Percentiles rank a stretch among this genome's conserved stretches.
Evolutionary conservation across 2,888 invertebrate species (phyloP).

Genomic region (Ennomos quercinarius): DNA sequence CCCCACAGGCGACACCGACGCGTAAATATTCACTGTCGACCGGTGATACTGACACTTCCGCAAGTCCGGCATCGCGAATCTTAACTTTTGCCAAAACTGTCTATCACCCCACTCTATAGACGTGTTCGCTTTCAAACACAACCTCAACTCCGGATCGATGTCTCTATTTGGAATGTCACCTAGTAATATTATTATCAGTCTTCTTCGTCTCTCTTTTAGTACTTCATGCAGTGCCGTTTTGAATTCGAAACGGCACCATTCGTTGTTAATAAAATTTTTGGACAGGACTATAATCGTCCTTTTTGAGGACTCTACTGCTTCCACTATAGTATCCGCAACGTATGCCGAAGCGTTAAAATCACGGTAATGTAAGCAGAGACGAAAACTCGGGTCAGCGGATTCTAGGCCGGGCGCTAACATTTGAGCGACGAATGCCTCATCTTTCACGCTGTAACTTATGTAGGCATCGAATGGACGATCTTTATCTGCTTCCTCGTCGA

Average conservation of each 20-base stretch:
- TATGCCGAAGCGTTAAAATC: constrained; percentile 95
- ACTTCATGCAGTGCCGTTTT: constrained; percentile 96
- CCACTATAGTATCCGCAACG: constrained; percentile 96
- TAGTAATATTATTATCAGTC: constrained; percentile 95
- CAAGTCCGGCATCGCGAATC: constrained; percentile 95
- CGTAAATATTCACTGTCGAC: constrained; percentile 90
- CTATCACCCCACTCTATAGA: constrained; percentile 97
- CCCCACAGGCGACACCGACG: constrained; percentile 86
- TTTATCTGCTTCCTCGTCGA: constrained; percentile 92
- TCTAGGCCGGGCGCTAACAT: constrained; percentile 95
- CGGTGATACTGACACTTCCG: constrained; percentile 88
- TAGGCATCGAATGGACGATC: constrained; percentile 97
- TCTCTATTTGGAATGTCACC: constrained; percentile 95
- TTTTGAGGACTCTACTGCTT: constrained; percentile 95
- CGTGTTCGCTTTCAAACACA: constrained; percentile 95
- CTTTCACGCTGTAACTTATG: constrained; percentile 97
- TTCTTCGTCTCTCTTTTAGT: constrained; percentile 93
- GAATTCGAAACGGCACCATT: constrained; percentile 98
- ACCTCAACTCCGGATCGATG: constrained; percentile 95
- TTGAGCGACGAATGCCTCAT: constrained; percentile 96
- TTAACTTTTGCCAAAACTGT: constrained; percentile 98
- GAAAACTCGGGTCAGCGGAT: constrained; percentile 91
- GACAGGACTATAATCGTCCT: constrained; percentile 96
- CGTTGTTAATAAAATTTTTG: constrained; percentile 96
- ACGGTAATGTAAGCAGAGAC: constrained; percentile 95